phyloP scores from a whole-genome alignment of 1,140 invertebrate species.

The Sipha flava region DNA sequence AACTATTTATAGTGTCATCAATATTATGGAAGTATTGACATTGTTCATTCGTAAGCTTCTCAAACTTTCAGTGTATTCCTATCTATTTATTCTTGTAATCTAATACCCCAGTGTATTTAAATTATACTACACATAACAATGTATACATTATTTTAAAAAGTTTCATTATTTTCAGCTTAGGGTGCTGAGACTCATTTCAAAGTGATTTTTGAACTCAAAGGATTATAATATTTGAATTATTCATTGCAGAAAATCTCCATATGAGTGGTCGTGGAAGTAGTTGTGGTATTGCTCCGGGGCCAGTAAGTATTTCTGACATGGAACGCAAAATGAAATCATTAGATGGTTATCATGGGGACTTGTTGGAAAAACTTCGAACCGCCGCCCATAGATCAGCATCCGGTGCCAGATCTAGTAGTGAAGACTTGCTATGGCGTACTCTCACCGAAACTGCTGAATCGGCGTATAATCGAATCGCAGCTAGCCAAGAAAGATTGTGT shows the following conservation, averaged over 20 bases:
- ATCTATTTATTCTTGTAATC: background rate
- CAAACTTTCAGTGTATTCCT: background rate
- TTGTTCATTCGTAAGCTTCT: background rate
- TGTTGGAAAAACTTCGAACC: slow-evolving; percentile 75
- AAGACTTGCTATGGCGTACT: slow-evolving; percentile 37
- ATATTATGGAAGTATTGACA: background rate
- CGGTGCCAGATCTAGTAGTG: slow-evolving; percentile 36
- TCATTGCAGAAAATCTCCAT: slow-evolving; percentile 16
- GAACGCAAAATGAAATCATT: slow-evolving; percentile 74
- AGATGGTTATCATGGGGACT: slow-evolving; percentile 87
- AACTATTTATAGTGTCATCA: background rate
- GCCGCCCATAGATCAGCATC: slow-evolving; percentile 44
- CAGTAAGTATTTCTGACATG: slow-evolving; percentile 55
- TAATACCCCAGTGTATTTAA: background rate
- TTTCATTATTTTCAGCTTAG: background rate
- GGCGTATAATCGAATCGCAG: slow-evolving; percentile 36
- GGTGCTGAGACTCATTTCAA: background rate
- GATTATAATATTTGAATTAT: background rate
- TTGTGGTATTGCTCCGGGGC: slow-evolving; percentile 45
- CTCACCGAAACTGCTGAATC: slow-evolving; percentile 37
- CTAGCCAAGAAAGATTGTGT: slow-evolving; percentile 40
- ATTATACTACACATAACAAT: background rate
- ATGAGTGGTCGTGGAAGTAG: slow-evolving; percentile 44
- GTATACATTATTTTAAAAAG: background rate
- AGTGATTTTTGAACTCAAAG: background rate